Percentiles rank a stretch among this genome's conserved stretches.
Evolutionary conservation across 2,113 vertebrate species (phyloP).

Genomic region (Dasyprocta punctata): DNA sequence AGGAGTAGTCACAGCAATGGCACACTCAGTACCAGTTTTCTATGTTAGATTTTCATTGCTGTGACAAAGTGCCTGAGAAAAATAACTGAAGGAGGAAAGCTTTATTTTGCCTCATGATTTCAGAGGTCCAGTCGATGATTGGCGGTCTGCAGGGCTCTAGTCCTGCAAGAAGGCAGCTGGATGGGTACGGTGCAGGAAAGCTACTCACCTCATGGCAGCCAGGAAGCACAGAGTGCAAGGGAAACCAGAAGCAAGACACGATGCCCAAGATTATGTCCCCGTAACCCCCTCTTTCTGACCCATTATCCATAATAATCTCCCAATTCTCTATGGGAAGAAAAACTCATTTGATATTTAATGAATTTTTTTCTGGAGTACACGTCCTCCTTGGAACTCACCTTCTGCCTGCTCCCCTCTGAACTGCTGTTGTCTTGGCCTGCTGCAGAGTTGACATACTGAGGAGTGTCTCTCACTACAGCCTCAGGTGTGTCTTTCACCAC

Average conservation of each 20-base stretch:
- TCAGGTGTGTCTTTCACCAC: background rate
- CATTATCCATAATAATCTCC: no score
- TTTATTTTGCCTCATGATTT: background rate
- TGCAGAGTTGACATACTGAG: background rate
- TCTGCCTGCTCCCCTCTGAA: background rate
- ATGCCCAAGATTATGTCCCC: background rate
- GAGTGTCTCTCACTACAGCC: background rate
- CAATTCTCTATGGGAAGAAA: background rate
- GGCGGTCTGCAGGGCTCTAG: background rate
- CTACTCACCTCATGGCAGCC: background rate
- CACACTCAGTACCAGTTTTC: background rate
- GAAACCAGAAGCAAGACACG: background rate
- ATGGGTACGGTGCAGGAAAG: background rate
- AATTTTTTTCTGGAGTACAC: background rate
- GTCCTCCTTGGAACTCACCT: background rate
- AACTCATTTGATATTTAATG: background rate
- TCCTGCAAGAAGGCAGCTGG: background rate
- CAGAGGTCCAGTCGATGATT: background rate
- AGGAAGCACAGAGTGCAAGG: background rate
- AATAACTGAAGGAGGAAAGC: background rate
- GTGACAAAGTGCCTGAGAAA: background rate
- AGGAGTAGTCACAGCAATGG: background rate
- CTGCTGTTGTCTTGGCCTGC: background rate
- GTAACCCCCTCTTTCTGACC: background rate
- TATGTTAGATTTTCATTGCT: background rate